These are phyloP conservation scores for Charina bottae DNA, from an alignment of 2,113 vertebrate genomes.

Conservation along the genomic window DNA sequence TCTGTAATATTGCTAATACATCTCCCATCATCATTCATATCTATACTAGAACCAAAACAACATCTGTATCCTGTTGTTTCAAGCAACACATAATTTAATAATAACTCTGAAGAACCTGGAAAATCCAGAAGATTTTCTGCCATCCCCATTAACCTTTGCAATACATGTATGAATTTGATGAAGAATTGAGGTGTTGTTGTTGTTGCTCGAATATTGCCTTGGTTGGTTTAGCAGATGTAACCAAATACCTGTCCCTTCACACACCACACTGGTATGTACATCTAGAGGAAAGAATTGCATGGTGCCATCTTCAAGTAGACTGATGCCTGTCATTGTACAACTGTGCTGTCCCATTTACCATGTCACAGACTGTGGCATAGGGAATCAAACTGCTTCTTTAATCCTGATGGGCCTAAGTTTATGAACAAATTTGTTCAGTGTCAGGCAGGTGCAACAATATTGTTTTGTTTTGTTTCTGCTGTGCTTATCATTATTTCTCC, in stretches of 20 bases:
- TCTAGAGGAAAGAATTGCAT: neutral
- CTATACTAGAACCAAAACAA: neutral
- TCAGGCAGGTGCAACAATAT: slow-evolving; percentile 9
- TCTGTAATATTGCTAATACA: neutral
- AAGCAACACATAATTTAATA: neutral
- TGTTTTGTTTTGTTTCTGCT: neutral
- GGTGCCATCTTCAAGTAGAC: neutral
- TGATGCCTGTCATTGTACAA: neutral
- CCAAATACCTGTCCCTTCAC: neutral
- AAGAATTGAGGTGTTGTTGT: neutral
- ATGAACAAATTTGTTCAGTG: neutral
- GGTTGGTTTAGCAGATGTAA: neutral
- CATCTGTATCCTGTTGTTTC: neutral
- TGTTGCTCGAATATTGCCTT: neutral
- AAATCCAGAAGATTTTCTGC: neutral
- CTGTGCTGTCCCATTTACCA: neutral
- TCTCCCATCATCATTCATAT: neutral
- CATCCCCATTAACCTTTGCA: neutral
- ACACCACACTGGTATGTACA: neutral
- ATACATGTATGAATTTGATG: neutral
- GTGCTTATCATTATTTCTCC: neutral
- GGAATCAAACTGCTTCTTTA: neutral
- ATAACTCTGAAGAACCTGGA: neutral
- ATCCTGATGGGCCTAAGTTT: neutral
- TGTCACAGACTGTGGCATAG: neutral